phyloP scores from a whole-genome alignment of 2,888 invertebrate species.

The Nemoura dubitans region DNA sequence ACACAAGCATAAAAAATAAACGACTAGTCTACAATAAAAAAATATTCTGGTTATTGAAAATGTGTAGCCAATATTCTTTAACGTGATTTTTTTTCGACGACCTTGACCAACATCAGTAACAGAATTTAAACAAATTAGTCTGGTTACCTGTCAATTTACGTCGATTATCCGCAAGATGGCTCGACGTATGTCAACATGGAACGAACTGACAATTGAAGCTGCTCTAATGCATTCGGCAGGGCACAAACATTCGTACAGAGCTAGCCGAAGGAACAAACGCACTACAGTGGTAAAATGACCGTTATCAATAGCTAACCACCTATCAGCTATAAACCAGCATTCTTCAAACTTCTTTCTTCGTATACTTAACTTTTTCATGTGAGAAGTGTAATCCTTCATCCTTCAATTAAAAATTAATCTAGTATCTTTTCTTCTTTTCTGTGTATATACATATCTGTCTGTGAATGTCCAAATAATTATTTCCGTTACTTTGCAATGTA shows the following conservation, averaged over 20 bases:
- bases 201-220: slow-evolving; percentile 58
- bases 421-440: background rate
- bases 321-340: background rate
- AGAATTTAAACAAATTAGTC: too few relatives aligned
- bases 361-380: background rate
- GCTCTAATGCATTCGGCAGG: slow-evolving; percentile 47
- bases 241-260: slow-evolving; percentile 42
- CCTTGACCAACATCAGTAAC: background rate
- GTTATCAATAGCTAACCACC: background rate
- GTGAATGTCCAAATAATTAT: background rate
- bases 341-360: background rate
- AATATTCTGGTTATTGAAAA: background rate
- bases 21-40: too few relatives aligned
- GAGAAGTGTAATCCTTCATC: background rate
- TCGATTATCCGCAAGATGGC: slow-evolving; percentile 54
- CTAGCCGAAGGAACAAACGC: slow-evolving; percentile 45
- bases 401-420: background rate
- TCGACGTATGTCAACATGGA: slow-evolving; percentile 62
- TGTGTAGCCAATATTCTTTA: background rate
- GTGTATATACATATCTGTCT: background rate
- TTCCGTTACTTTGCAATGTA: background rate
- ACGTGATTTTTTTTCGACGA: background rate
- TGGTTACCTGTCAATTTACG: too few relatives aligned
- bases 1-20: too few relatives aligned
- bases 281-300: slow-evolving; percentile 44